Base-by-base conservation (phyloP, 2,888 invertebrate genomes). In the Crepidodera aurea region DNA sequence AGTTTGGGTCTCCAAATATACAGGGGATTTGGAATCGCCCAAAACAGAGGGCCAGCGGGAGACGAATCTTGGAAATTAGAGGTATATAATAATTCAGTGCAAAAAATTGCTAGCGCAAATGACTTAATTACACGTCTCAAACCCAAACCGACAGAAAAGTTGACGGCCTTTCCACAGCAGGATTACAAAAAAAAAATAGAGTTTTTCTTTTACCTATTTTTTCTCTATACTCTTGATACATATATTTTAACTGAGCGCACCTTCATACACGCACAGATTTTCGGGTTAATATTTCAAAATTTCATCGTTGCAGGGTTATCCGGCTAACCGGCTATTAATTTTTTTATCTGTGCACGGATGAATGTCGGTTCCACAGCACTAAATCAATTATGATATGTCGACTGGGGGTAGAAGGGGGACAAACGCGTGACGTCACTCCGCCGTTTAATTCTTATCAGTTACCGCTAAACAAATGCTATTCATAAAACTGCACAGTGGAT, bases 361-460 rank as follows among this genome's bases (percentile, higher is more conserved):
- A 57, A 60, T 57, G 64, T 62, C 57, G 63, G 64, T 57, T 56
- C 59, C 64, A 60, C 53, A 50, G 53, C 69, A 55, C 66, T 73
- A 73, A 73, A 74, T 74, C 73, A 72, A 74, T 73, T 73, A 74
- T 69, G 72, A 72, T 71, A 71, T 67, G 73, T 72, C 68, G 70
- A 69, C 67, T 68, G 66, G 69, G 68, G 65, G 34, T 39, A 40
- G 6, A 10, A 15, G 39, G 51, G 65, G 71, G 67, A 62, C 64
- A 37, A 51, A 50, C 66, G 70, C 39, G 68, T 71, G 68, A 73
- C 73, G 73, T 73, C 73, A 73, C 69, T 68, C 64, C 61, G 69
- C 62, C 73, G 70, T 74, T 73, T 73, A 69, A 69, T 70, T 67
- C 73, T 74, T 74, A 74, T 74, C 74, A 69, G 72, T 67, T 71